These are phyloP conservation scores for Limnodromus scolopaceus DNA, from an alignment of 2,797 vertebrate genomes.

Conservation along the genomic window DNA sequence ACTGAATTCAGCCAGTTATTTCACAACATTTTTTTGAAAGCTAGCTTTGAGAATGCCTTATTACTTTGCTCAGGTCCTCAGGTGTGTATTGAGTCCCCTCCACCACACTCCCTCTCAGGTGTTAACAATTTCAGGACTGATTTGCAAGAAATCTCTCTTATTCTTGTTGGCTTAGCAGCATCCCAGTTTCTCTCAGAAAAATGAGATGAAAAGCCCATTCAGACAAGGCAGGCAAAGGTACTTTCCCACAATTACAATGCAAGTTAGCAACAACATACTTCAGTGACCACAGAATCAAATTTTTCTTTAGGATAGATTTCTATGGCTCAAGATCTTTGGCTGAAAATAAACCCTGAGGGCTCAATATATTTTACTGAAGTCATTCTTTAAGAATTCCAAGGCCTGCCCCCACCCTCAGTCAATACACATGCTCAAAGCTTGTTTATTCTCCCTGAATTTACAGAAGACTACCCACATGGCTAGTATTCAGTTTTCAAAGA, in stretches of 20 bases:
- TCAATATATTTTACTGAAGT: slow-evolving; percentile 6
- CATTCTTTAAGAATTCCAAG: slow-evolving; percentile 19
- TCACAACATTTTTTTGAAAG: background rate
- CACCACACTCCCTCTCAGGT: background rate
- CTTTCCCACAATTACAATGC: slow-evolving; percentile 17
- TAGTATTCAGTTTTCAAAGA: background rate
- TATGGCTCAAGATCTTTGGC: background rate
- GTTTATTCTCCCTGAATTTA: background rate
- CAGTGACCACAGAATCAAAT: background rate
- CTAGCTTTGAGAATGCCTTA: background rate
- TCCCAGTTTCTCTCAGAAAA: background rate
- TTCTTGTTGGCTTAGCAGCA: background rate
- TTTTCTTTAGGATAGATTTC: background rate
- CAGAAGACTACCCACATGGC: background rate
- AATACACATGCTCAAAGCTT: background rate
- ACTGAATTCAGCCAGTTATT: background rate
- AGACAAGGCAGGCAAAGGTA: slow-evolving; percentile 5
- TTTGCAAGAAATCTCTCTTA: background rate
- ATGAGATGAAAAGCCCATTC: background rate
- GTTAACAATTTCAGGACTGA: background rate
- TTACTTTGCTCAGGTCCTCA: background rate
- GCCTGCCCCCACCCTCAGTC: background rate
- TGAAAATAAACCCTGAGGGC: background rate
- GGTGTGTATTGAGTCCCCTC: background rate
- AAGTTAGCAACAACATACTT: slow-evolving; percentile 1